Conservation (phyloP, 1,140 invertebrate genomes). For the Pachypeltis micranthus region DNA sequence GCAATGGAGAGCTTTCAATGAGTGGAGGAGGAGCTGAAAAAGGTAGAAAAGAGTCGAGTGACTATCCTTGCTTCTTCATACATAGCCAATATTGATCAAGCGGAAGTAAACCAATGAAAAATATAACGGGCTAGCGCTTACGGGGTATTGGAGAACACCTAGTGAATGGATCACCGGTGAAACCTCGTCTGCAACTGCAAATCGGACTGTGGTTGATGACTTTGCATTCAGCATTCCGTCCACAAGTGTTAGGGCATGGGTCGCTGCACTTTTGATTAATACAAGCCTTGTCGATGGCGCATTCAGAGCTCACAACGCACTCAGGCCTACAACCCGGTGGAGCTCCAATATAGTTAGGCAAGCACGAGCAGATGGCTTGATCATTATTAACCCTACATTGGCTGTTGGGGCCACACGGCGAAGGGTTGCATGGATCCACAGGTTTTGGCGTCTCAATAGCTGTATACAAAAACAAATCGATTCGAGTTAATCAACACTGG, state of each 20-base stretch:
- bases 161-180: slow-evolving; percentile 41
- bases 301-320: slow-evolving; percentile 39
- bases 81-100: too few species aligned
- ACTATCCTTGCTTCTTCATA: too few species aligned
- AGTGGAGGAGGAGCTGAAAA: slow-evolving; percentile 30
- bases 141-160: slow-evolving; percentile 28
- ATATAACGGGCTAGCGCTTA: background rate
- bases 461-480: slow-evolving; percentile 40
- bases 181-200: slow-evolving; percentile 41
- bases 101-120: too few species aligned
- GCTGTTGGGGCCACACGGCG: slow-evolving; percentile 53
- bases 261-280: slow-evolving; percentile 39
- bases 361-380: slow-evolving; percentile 39
- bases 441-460: slow-evolving; percentile 27
- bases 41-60: slow-evolving; percentile 25
- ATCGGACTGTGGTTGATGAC: slow-evolving; percentile 42
- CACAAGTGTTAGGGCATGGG: slow-evolving; percentile 42
- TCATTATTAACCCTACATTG: slow-evolving; percentile 40
- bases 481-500: slow-evolving; percentile 35
- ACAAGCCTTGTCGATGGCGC: slow-evolving; percentile 39
- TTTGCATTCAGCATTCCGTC: slow-evolving; percentile 42
- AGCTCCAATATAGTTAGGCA: slow-evolving; percentile 37
- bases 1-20: slow-evolving; percentile 1
- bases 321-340: slow-evolving; percentile 39
- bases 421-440: slow-evolving; percentile 43